Evolutionary conservation across 2,113 vertebrate genomes (phyloP).

Genomic region (Eubucco bourcierii): DNA sequence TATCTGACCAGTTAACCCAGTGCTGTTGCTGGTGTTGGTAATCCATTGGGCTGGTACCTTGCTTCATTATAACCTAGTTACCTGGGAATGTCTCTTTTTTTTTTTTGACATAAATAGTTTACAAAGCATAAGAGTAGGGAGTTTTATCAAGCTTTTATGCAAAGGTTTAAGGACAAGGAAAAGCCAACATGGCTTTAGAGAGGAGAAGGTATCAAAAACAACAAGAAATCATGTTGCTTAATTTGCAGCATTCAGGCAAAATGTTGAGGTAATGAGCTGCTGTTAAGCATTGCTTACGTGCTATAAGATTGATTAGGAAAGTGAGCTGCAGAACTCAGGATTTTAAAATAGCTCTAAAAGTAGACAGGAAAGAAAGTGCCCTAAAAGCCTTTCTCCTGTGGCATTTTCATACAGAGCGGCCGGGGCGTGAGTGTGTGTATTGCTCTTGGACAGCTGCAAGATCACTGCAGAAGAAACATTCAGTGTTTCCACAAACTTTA

Average conservation of each 20-base stretch:
- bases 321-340: background rate
- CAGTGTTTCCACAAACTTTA: conserved; percentile 51
- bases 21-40: background rate
- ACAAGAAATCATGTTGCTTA: background rate
- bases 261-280: background rate
- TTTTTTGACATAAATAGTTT: background rate
- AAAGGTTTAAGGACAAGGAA: background rate
- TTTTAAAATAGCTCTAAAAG: background rate
- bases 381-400: background rate
- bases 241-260: background rate
- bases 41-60: background rate
- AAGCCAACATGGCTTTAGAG: background rate
- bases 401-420: background rate
- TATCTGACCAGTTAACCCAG: background rate
- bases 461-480: conserved; percentile 48
- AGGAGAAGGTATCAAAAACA: background rate
- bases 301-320: background rate
- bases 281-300: background rate
- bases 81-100: background rate
- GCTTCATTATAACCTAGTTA: background rate
- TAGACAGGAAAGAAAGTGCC: background rate
- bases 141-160: background rate
- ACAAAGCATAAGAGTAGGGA: background rate
- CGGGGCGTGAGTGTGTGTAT: background rate
- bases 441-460: conserved; percentile 37